These are phyloP conservation scores for Tauraco erythrolophus DNA, from an alignment of 2,113 vertebrate species.

Conservation along the genomic window DNA sequence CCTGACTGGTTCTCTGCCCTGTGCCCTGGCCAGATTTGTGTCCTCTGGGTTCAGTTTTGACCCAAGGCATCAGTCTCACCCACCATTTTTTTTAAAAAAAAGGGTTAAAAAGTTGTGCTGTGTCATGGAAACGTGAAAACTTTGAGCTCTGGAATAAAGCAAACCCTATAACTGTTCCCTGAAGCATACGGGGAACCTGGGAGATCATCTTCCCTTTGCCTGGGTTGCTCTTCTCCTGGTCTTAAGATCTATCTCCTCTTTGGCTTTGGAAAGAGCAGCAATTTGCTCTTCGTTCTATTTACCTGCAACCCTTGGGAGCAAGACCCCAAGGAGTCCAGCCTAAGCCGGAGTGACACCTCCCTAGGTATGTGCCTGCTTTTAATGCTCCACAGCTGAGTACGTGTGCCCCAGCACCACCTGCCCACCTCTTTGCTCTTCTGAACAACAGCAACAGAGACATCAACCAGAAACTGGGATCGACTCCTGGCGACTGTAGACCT, in stretches of 20 bases:
- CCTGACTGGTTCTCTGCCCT: not conserved
- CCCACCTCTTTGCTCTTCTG: not conserved
- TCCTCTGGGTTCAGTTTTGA: not conserved
- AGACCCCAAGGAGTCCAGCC: not conserved
- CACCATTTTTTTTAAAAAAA: not conserved
- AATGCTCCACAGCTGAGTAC: no score
- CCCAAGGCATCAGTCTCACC: not conserved
- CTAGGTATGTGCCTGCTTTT: rapidly evolving
- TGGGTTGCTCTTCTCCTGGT: not conserved
- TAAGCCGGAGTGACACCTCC: not conserved
- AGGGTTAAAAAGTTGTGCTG: not conserved
- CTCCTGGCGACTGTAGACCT: not conserved
- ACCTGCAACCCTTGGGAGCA: not conserved
- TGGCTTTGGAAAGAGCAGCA: not conserved
- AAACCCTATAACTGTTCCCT: not conserved
- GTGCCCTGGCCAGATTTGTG: not conserved
- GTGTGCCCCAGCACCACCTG: not conserved
- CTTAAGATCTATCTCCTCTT: not conserved
- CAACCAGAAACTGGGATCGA: not conserved
- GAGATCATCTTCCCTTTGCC: not conserved
- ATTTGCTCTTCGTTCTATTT: not conserved
- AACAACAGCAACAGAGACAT: not conserved
- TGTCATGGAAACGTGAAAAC: not conserved
- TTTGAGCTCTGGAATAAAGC: not conserved
- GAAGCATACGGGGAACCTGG: not conserved